phyloP scores from a whole-genome alignment of 2,888 invertebrate genomes.

The Villa cingulata region DNA sequence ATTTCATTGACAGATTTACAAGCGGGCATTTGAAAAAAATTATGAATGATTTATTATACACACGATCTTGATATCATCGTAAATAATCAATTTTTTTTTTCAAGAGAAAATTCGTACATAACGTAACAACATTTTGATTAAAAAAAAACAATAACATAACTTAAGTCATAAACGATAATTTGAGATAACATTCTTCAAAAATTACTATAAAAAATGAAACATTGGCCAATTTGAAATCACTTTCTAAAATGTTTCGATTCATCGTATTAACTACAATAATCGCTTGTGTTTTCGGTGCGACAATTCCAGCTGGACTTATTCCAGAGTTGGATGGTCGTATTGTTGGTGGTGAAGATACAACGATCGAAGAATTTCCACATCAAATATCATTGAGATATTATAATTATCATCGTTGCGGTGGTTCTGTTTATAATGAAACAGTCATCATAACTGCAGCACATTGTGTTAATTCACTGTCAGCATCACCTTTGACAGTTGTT shows the following conservation, averaged over 20 bases:
- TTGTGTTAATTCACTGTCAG: conserved; percentile 30
- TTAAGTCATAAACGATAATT: too few species aligned
- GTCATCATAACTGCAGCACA: conserved; percentile 47
- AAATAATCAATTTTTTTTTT: too few species aligned
- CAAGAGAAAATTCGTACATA: too few species aligned
- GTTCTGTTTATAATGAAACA: conserved; percentile 37
- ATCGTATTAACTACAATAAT: background rate
- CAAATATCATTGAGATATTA: conserved; percentile 25
- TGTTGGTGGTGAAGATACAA: conserved; percentile 24
- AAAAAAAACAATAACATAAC: too few species aligned
- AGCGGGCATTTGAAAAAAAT: too few species aligned
- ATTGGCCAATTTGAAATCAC: background rate
- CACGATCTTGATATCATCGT: too few species aligned
- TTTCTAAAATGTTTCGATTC: background rate
- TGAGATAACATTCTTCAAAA: too few species aligned
- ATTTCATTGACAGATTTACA: too few species aligned
- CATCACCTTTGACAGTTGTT: background rate
- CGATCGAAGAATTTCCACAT: conserved; percentile 22
- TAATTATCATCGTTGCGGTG: conserved; percentile 43
- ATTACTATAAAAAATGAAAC: too few species aligned
- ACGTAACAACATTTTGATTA: too few species aligned
- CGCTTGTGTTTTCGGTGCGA: conserved; percentile 19
- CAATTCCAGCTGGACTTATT: conserved; percentile 22
- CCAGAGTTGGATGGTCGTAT: conserved; percentile 28
- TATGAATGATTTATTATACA: too few species aligned